Percentiles rank a stretch among this genome's conserved stretches.
Conservation (phyloP, 2,113 vertebrate genomes). For the Antidorcas marsupialis region DNA sequence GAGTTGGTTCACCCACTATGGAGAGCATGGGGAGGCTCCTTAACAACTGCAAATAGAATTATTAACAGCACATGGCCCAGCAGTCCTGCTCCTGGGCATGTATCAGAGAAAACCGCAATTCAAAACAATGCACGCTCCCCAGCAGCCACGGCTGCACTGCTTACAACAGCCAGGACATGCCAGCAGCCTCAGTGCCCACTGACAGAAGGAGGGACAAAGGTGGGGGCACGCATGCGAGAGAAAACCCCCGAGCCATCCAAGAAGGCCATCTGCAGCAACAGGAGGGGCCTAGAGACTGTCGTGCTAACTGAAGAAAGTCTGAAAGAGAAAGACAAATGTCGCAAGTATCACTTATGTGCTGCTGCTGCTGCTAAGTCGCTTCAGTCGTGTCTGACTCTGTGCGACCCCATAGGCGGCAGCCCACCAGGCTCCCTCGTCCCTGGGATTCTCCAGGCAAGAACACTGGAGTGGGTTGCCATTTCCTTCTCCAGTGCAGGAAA, state of each 20-base stretch:
- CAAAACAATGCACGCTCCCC: neutral
- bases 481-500: too few species aligned
- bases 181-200: neutral
- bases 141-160: rapidly evolving
- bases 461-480: too few species aligned
- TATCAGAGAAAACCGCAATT: neutral
- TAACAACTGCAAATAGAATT: neutral
- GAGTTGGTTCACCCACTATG: neutral
- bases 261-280: rapidly evolving
- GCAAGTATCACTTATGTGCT: too few species aligned
- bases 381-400: too few species aligned
- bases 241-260: neutral
- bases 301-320: neutral
- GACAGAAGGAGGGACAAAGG: neutral
- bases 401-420: too few species aligned
- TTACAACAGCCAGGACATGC: rapidly evolving
- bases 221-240: rapidly evolving
- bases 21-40: neutral
- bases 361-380: too few species aligned
- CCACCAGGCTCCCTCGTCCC: too few species aligned
- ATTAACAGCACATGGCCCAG: neutral
- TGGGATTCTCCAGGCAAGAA: too few species aligned
- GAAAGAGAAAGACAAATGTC: too few species aligned
- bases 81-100: neutral
- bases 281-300: neutral